phyloP scores from a whole-genome alignment of 2,888 invertebrate species.

The Eupithecia tripunctaria region DNA sequence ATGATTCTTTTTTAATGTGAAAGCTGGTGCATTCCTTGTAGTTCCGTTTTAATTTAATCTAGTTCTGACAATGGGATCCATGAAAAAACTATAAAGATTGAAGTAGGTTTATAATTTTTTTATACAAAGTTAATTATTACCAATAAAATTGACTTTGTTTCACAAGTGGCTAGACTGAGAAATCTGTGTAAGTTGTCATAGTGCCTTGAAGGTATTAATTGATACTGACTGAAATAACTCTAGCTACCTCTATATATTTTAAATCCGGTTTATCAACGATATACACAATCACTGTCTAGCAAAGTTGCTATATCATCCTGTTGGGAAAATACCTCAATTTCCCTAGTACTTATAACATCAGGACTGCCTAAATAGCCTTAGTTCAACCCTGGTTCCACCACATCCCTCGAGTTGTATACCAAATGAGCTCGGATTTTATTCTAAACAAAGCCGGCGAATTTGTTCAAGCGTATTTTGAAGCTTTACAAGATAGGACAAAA shows the following conservation, averaged over 20 bases:
- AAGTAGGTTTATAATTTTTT: no score
- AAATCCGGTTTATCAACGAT: not conserved
- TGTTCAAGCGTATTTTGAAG: conserved; percentile 55
- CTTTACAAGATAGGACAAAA: conserved; percentile 42
- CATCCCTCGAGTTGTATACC: conserved; percentile 55
- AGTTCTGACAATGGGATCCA: no score
- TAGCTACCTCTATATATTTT: not conserved
- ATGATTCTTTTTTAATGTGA: no score
- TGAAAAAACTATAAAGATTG: no score
- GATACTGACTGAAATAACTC: no score
- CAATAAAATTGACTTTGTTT: not conserved
- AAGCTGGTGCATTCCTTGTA: no score
- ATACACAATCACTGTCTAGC: not conserved
- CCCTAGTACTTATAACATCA: not conserved
- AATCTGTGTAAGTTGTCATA: no score
- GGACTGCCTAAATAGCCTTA: conserved; percentile 7
- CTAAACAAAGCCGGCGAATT: conserved; percentile 55
- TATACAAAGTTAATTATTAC: no score
- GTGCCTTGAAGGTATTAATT: not conserved
- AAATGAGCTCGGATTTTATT: conserved; percentile 63
- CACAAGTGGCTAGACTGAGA: no score
- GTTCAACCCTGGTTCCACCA: conserved; percentile 41
- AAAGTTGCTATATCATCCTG: not conserved
- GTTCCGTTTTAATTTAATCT: no score
- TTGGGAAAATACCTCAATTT: not conserved